Evolutionary conservation across 2,113 vertebrate genomes (phyloP).

Genomic region (Polypterus senegalus): DNA sequence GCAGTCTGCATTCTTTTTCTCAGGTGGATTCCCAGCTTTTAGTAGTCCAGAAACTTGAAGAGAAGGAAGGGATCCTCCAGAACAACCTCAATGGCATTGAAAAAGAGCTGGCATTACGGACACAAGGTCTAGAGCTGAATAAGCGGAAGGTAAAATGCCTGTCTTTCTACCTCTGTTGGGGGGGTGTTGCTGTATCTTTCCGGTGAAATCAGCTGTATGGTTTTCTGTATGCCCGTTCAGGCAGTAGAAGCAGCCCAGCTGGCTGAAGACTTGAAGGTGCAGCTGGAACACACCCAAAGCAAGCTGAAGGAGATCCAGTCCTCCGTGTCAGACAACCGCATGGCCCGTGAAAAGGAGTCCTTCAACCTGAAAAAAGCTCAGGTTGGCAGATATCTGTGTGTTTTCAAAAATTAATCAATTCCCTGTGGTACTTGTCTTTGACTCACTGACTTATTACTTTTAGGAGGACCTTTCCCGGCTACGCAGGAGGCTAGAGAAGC

Average conservation of each 20-base stretch:
- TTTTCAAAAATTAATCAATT: neutral
- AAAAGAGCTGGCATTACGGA: constrained; percentile 69
- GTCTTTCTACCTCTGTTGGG: neutral
- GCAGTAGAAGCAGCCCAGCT: constrained; percentile 85
- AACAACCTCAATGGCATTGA: constrained; percentile 64
- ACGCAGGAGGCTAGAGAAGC: constrained; percentile 78
- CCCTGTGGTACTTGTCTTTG: neutral
- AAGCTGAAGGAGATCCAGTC: constrained; percentile 80
- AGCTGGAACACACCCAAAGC: constrained; percentile 78
- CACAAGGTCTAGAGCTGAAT: constrained; percentile 77
- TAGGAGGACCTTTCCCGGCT: constrained; percentile 84
- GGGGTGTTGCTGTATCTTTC: neutral
- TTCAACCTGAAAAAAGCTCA: constrained; percentile 83
- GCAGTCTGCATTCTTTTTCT: neutral
- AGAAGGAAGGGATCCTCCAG: constrained; percentile 78
- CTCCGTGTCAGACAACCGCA: constrained; percentile 74
- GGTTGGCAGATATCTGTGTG: constrained; percentile 33
- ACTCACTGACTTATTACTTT: neutral
- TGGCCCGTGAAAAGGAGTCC: constrained; percentile 74
- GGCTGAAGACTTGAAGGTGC: constrained; percentile 82
- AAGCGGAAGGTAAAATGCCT: constrained; percentile 67
- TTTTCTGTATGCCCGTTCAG: constrained; percentile 30
- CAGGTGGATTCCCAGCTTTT: constrained; percentile 83
- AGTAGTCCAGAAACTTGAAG: constrained; percentile 81
- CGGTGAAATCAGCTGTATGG: neutral